Evolutionary conservation across 35 echinoderm and acorn worm genomes (phyloP), one percentile per base, ranked within the genome.

Genomic region (Apostichopus japonicus): DNA sequence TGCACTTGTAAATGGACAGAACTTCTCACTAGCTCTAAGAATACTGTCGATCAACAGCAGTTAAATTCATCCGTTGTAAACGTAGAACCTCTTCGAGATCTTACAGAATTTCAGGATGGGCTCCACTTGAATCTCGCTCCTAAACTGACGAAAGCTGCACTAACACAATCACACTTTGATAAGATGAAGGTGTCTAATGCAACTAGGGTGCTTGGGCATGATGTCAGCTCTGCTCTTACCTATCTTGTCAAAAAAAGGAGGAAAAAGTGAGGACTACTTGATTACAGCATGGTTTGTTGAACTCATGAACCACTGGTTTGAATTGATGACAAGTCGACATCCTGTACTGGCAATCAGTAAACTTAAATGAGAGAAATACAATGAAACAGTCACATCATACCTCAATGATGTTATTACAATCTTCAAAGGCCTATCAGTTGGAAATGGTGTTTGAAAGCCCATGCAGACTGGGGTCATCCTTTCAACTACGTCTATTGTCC

Each of bases 161-260:
- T 94, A n/a, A 90, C 15, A 13, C 93, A 84, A 51, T 94, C 84
- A 1, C 77, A 94, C 59, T 90, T 94, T 90, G 86, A 94, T 54
- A 94, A 94, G 61, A 94, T 94, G 84, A 94, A 94, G 59, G 76
- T 94, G 4, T 88, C 84, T 10, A 65, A 94, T 23, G 93, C 93
- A 22, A 79, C 53, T 5, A 93, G 86, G 19, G 24, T 94, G 21
- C 23, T 94, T 24, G 90, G 86, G 55, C 84, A 94, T 10, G 73
- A 5, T 44, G 62, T 72, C 13, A 80, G 86, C 56, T 33, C 84
- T 56, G 93, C 16, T 53, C 7, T 72, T 13, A 78, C 5, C 8
- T 87, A 59, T 55, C 25, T 87, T 87, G 54, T 92, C 0, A 78
- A 92, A 24, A 56, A 6, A n/a, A n/a, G n/a, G n/a, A n/a, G n/a